Evolutionary conservation across 1,140 invertebrate species (phyloP).

Genomic region (Stratiolaelaps scimitus): DNA sequence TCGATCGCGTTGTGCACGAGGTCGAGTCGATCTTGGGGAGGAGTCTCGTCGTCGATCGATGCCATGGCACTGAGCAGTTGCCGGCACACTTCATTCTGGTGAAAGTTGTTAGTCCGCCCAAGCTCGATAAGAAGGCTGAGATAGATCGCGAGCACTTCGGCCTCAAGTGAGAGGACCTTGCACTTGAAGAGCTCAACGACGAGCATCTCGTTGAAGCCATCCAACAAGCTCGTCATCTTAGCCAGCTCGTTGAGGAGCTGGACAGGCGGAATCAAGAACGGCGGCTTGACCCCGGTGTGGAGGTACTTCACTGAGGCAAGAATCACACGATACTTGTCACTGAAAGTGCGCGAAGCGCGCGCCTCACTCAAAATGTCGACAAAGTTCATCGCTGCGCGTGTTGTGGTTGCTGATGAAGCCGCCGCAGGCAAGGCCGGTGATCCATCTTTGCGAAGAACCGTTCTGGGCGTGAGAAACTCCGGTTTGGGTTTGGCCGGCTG

Average conservation of each 20-base stretch:
- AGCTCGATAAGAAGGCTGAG: not conserved
- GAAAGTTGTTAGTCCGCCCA: not conserved
- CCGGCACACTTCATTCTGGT: constrained; percentile 7
- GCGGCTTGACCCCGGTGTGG: not conserved
- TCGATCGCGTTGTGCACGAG: not conserved
- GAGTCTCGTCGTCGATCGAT: not conserved
- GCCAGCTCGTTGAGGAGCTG: not conserved
- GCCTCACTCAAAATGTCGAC: not conserved
- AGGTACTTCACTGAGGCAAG: constrained; percentile 4
- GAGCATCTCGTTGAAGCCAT: constrained; percentile 18
- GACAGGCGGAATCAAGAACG: not conserved
- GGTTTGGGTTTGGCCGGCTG: too few species aligned
- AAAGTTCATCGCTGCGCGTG: constrained; percentile 14
- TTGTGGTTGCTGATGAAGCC: not conserved
- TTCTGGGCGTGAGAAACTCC: too few species aligned
- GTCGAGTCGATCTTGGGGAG: not conserved
- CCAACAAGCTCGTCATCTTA: constrained; percentile 2
- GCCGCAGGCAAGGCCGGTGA: too few species aligned
- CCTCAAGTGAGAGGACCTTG: not conserved
- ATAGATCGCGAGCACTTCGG: not conserved
- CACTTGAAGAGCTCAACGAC: not conserved
- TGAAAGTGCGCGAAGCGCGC: not conserved
- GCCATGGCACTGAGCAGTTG: not conserved
- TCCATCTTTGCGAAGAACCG: too few species aligned
- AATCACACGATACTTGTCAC: constrained; percentile 5